Evolutionary conservation across 1,140 invertebrate species (phyloP).

Genomic region (Drosophila teissieri): DNA sequence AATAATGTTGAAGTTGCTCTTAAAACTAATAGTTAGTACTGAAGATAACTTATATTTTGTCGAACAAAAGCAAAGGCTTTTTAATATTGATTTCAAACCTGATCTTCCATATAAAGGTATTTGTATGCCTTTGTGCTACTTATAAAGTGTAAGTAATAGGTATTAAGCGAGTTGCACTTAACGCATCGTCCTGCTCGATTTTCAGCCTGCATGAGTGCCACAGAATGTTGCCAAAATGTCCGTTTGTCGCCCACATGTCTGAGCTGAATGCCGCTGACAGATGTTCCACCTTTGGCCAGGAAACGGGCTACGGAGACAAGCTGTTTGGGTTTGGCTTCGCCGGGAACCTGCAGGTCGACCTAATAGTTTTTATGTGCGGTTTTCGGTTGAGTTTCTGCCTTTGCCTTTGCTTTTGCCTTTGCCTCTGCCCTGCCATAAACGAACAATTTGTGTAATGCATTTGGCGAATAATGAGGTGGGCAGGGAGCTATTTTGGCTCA

Average conservation of each 20-base stretch:
- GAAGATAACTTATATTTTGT: neutral
- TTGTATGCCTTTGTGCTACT: no score
- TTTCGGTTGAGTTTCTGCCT: conserved; percentile 29
- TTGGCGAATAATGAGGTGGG: conserved; percentile 37
- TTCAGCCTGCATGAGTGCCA: conserved; percentile 6
- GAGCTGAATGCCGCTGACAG: conserved; percentile 51
- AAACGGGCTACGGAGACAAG: conserved; percentile 19
- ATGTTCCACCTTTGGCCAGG: conserved; percentile 49
- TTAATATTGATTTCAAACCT: no score
- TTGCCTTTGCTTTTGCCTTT: no score
- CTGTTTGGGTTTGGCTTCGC: conserved; percentile 17
- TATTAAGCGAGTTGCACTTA: conserved; percentile 2
- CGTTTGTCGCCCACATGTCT: conserved; percentile 52
- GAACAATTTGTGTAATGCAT: conserved; percentile 63
- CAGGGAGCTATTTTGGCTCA: neutral
- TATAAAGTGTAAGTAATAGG: neutral
- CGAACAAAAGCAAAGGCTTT: no score
- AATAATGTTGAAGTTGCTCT: neutral
- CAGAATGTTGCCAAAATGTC: conserved; percentile 54
- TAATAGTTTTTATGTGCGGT: conserved; percentile 57
- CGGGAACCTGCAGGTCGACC: conserved; percentile 10
- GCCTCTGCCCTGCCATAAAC: conserved; percentile 41
- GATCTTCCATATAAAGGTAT: no score
- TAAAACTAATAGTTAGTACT: neutral
- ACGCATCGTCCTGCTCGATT: neutral